Evolutionary conservation across 2,113 vertebrate genomes (phyloP).

Genomic region (Myotis yumanensis): DNA sequence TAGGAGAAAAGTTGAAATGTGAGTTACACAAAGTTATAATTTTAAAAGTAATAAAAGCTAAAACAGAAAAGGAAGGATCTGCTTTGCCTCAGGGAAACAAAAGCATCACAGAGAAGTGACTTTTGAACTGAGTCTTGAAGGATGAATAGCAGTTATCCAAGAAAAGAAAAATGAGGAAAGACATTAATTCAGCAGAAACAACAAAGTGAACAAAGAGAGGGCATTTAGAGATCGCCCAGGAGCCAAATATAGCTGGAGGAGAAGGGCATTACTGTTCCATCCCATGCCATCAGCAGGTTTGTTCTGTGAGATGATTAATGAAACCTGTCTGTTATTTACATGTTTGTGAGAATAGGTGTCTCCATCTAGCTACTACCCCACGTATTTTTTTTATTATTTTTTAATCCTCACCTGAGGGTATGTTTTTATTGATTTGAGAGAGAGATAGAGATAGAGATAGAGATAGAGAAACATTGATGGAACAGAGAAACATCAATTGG

Average conservation of each 20-base stretch:
- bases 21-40: constrained; percentile 61
- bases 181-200: background rate
- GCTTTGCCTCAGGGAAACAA: constrained; percentile 52
- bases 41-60: constrained; percentile 70
- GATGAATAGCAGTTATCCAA: constrained; percentile 33
- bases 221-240: no score
- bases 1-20: constrained; percentile 10
- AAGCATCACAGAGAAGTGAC: constrained; percentile 15
- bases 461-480: background rate
- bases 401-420: background rate
- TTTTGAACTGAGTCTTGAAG: constrained; percentile 39
- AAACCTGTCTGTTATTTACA: background rate
- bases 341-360: background rate
- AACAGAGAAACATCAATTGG: background rate
- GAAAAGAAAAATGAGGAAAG: constrained; percentile 31
- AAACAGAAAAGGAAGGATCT: constrained; percentile 46
- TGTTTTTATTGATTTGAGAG: background rate
- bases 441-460: no score
- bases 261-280: background rate
- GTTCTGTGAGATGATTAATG: background rate
- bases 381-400: background rate
- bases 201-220: background rate
- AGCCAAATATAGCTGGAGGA: background rate
- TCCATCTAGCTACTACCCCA: background rate
- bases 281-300: background rate